These are phyloP conservation scores for Myocastor coypus DNA, from an alignment of 2,113 vertebrate genomes.

Conservation along the genomic window DNA sequence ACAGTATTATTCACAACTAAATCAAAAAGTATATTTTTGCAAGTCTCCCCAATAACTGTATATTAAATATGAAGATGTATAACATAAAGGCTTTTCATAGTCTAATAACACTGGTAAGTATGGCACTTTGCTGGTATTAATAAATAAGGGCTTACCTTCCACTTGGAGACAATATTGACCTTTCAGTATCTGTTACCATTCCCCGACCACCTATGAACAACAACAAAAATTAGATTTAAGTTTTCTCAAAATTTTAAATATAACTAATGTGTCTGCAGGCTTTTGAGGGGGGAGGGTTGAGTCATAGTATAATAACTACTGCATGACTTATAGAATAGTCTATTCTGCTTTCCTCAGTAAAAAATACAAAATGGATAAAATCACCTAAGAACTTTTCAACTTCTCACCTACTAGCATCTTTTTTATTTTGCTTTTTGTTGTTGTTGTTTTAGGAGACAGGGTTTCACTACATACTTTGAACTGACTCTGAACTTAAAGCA, in stretches of 20 bases:
- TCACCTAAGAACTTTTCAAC: background rate
- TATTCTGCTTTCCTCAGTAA: background rate
- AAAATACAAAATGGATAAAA: background rate
- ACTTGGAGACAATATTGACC: slow-evolving; percentile 76
- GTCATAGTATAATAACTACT: background rate
- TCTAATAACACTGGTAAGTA: background rate
- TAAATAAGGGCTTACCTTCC: slow-evolving; percentile 82
- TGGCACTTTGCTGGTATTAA: background rate
- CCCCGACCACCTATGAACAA: slow-evolving; percentile 79
- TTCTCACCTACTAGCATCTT: background rate
- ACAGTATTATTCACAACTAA: background rate
- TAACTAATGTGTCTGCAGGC: background rate
- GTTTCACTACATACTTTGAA: background rate
- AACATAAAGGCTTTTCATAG: background rate
- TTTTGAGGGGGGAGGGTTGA: background rate
- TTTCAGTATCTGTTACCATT: slow-evolving; percentile 78
- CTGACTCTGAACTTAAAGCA: background rate
- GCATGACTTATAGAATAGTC: background rate
- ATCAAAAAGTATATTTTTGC: background rate
- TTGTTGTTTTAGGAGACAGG: background rate
- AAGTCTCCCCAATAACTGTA: background rate
- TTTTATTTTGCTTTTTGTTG: background rate
- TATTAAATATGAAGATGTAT: background rate
- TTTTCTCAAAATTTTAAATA: background rate
- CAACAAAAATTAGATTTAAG: background rate